Conservation (phyloP, 2,113 vertebrate species). For the Mesocricetus auratus region DNA sequence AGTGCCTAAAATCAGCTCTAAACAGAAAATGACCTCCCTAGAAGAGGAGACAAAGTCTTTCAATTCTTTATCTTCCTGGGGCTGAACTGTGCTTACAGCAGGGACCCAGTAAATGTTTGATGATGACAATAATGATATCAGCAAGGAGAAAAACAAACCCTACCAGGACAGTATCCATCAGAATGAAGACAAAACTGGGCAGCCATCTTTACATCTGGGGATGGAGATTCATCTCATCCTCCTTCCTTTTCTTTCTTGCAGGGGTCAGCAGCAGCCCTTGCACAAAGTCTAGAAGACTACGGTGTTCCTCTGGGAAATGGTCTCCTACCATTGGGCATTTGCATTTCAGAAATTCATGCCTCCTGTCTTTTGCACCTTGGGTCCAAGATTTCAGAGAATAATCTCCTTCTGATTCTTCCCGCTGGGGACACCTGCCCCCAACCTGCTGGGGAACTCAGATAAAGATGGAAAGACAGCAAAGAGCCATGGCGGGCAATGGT, state of each 20-base stretch:
- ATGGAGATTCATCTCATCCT: background rate
- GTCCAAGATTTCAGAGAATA: slow-evolving; percentile 2
- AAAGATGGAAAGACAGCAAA: background rate
- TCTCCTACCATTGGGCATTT: background rate
- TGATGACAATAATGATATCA: background rate
- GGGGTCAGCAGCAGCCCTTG: background rate
- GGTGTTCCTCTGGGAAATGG: background rate
- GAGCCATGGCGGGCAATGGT: slow-evolving; percentile 20
- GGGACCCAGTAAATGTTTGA: slow-evolving; percentile 44
- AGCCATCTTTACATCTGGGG: background rate
- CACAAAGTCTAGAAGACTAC: background rate
- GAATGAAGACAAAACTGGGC: background rate
- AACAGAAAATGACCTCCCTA: slow-evolving; percentile 36
- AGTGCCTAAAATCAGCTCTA: background rate
- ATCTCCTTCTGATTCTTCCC: slow-evolving; percentile 36
- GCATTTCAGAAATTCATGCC: background rate
- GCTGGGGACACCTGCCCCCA: slow-evolving; percentile 10
- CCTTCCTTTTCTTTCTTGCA: too few relatives aligned
- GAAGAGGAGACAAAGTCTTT: background rate
- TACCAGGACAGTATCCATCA: background rate
- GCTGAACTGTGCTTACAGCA: background rate
- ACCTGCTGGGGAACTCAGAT: slow-evolving; percentile 17
- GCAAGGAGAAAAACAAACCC: slow-evolving; percentile 8
- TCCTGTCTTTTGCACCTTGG: background rate
- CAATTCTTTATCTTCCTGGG: background rate